Conservation (phyloP, 2,888 invertebrate genomes). For the Mesoligia furuncula region DNA sequence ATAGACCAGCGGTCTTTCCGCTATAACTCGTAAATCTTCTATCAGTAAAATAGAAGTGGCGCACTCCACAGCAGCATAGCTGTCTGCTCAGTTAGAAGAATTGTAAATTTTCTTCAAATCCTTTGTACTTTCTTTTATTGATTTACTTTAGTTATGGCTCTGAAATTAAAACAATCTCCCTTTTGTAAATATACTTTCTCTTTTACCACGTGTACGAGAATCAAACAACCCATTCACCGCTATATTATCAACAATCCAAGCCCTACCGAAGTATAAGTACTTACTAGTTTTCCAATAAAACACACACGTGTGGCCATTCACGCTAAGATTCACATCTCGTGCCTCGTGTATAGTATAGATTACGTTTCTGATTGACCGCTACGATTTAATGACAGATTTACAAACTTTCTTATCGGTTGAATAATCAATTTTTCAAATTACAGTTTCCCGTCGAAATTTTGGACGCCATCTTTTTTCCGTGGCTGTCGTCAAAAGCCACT, state of each 20-base stretch:
- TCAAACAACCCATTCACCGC: not conserved
- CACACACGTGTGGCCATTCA: constrained; percentile 44
- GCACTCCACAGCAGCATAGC: no score
- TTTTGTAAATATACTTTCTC: not conserved
- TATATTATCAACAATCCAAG: constrained; percentile 12
- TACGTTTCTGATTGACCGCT: constrained; percentile 26
- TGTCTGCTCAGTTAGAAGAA: not conserved
- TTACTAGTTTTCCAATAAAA: constrained; percentile 29
- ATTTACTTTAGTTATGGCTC: not conserved
- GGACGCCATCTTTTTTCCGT: constrained; percentile 1
- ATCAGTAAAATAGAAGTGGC: no score
- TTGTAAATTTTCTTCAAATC: no score
- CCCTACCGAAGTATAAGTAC: not conserved
- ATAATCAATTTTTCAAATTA: constrained; percentile 24
- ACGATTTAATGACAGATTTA: constrained; percentile 11
- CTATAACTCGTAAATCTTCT: not conserved
- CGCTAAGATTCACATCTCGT: constrained; percentile 38
- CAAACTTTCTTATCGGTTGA: not conserved
- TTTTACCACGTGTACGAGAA: constrained; percentile 23
- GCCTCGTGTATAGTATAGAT: constrained; percentile 32
- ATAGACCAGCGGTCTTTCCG: not conserved
- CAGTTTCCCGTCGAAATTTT: not conserved
- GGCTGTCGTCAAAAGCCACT: not conserved
- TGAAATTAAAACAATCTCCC: constrained; percentile 2
- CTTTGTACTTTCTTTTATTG: not conserved